Percentiles rank a stretch among this genome's conserved stretches.
Evolutionary conservation across 2,113 vertebrate genomes (phyloP).

Genomic region (Lophochroa leadbeateri): DNA sequence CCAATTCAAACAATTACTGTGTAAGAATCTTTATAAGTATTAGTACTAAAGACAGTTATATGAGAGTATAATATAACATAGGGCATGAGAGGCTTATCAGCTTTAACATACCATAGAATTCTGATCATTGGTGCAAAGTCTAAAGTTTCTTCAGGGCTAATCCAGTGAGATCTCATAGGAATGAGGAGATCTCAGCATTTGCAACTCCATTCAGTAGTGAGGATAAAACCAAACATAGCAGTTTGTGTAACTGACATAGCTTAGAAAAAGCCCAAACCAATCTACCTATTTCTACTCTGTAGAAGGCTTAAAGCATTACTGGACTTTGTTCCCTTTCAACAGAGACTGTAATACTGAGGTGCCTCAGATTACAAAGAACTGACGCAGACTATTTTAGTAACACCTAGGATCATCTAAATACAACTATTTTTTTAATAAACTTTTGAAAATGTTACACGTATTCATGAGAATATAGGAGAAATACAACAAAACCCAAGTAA

Average conservation of each 20-base stretch:
- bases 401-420: not conserved
- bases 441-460: not conserved
- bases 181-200: not conserved
- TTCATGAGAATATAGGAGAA: not conserved
- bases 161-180: not conserved
- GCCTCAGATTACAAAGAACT: not conserved
- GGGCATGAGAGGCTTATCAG: rapidly evolving
- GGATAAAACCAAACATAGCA: not conserved
- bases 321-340: not conserved
- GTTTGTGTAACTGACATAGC: not conserved
- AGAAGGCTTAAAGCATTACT: not conserved
- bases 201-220: not conserved
- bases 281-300: not conserved
- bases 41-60: not conserved
- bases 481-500: not conserved
- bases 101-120: not conserved
- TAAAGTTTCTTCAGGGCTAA: not conserved
- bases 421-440: not conserved
- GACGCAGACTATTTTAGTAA: not conserved
- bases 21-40: not conserved
- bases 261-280: not conserved
- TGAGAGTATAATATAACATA: not conserved
- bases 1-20: not conserved
- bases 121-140: not conserved
- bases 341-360: not conserved